Conservation (phyloP, 2,797 vertebrate genomes). For the Coccyzus lansbergi region DNA sequence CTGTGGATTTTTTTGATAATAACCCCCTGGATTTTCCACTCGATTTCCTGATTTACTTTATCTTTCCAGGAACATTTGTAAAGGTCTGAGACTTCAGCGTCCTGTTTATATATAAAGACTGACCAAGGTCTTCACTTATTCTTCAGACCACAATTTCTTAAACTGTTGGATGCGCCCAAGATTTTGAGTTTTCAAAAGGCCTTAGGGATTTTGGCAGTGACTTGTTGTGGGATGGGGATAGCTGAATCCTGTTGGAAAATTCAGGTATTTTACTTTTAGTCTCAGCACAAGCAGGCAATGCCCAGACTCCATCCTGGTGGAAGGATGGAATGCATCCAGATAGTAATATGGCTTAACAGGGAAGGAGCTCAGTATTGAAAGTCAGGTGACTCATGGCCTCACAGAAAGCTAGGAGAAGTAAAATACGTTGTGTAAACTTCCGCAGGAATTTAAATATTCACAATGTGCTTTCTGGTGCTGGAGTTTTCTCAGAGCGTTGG, state of each 20-base stretch:
- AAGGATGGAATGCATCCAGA: neutral
- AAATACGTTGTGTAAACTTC: neutral
- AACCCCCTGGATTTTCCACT: conserved; percentile 47
- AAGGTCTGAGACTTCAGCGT: neutral
- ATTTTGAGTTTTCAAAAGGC: neutral
- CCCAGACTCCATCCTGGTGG: accelerated
- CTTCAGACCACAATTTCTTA: neutral
- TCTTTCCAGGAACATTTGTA: neutral
- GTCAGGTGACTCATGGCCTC: accelerated
- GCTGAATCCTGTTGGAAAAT: neutral
- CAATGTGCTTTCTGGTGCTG: neutral
- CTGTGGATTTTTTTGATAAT: conserved; percentile 44
- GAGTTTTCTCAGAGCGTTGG: neutral
- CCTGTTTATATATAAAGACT: neutral
- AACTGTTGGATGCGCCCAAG: neutral
- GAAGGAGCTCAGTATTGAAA: neutral
- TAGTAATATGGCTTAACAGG: neutral
- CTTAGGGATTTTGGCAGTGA: neutral
- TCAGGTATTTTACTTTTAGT: neutral
- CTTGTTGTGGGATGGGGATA: neutral
- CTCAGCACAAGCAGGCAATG: neutral
- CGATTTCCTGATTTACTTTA: conserved; percentile 45
- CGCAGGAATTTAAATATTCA: neutral
- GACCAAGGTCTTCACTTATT: neutral
- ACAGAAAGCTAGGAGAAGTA: neutral